Conservation (phyloP, 2,113 vertebrate genomes). For the Lota lota region DNA sequence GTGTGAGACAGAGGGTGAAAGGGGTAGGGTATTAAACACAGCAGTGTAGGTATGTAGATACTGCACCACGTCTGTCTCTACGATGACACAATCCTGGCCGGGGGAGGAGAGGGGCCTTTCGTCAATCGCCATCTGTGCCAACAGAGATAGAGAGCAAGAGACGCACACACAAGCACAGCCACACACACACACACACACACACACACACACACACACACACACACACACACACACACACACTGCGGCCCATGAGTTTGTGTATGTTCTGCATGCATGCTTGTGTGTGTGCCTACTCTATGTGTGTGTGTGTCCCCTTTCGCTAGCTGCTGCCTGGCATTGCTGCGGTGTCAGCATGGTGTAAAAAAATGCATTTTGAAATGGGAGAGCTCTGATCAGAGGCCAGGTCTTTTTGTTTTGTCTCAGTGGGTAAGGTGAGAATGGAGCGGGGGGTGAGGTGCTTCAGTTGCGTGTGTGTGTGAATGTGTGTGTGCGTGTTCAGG, state of each 20-base stretch:
- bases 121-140: no score
- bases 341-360: constrained; percentile 42
- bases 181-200: no score
- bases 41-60: constrained; percentile 27
- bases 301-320: constrained; percentile 10
- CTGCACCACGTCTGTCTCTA: constrained; percentile 25
- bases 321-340: constrained; percentile 37
- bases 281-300: no score
- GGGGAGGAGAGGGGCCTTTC: constrained; percentile 36
- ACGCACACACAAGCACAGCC: no score
- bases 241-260: not conserved
- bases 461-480: not conserved
- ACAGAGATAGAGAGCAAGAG: not conserved
- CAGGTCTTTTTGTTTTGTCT: constrained; percentile 49
- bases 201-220: no score
- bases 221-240: no score
- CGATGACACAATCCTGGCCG: constrained; percentile 27
- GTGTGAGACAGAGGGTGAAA: no score
- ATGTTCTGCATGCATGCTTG: no score
- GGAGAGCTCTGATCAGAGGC: constrained; percentile 44
- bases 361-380: constrained; percentile 42
- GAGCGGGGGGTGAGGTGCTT: no score
- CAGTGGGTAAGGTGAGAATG: constrained; percentile 6
- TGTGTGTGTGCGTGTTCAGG: constrained; percentile 2
- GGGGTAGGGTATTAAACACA: constrained; percentile 31